phyloP scores from a whole-genome alignment of 2,888 invertebrate genomes.

The Phortica magna region DNA sequence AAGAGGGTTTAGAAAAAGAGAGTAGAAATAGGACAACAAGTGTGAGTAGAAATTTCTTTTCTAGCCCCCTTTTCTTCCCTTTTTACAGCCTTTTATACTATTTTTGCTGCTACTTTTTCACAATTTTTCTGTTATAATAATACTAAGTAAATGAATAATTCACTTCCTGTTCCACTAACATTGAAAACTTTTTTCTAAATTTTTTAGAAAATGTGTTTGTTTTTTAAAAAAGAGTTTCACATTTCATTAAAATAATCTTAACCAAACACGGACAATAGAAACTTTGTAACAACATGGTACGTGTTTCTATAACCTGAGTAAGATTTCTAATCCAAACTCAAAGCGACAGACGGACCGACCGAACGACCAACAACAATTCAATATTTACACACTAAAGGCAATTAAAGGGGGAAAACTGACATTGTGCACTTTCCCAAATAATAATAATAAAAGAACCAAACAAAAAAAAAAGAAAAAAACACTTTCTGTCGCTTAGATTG shows the following conservation, averaged over 20 bases:
- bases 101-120: too few species aligned
- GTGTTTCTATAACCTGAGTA: background rate
- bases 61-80: too few species aligned
- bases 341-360: background rate
- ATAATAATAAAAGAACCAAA: too few species aligned
- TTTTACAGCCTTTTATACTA: too few species aligned
- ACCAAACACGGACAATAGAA: background rate
- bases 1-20: too few species aligned
- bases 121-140: too few species aligned
- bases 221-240: background rate
- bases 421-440: conserved; percentile 3
- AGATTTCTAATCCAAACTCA: conserved; percentile 11
- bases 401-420: conserved; percentile 3
- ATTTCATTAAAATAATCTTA: background rate
- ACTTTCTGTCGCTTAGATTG: background rate
- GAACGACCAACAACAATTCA: background rate
- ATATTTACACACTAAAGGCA: background rate
- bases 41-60: too few species aligned
- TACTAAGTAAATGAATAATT: too few species aligned
- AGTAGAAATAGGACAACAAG: too few species aligned
- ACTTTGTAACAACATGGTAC: background rate
- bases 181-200: too few species aligned
- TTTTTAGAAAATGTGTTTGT: background rate
- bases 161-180: too few species aligned
- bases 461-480: background rate